These are phyloP conservation scores for Siphlonurus alternatus DNA, from an alignment of 2,888 invertebrate genomes.

Conservation along the genomic window DNA sequence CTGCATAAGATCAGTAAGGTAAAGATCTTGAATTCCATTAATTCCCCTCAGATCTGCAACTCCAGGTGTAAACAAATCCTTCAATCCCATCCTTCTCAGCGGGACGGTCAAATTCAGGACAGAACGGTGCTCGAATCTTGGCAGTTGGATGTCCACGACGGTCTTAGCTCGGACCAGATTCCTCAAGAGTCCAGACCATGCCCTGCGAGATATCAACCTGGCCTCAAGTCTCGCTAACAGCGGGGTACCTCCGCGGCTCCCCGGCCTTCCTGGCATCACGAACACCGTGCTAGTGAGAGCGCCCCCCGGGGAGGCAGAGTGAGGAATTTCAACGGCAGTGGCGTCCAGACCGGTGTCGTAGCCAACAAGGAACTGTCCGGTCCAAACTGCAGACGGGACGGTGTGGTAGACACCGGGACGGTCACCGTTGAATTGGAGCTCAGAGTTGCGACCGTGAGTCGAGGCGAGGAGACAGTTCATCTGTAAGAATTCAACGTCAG, in stretches of 20 bases:
- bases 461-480: slow-evolving; percentile 63
- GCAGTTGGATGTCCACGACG: slow-evolving; percentile 66
- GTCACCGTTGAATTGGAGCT: slow-evolving; percentile 36
- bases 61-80: slow-evolving; percentile 55
- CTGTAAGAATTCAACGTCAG: slow-evolving; percentile 24
- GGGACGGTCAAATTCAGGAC: slow-evolving; percentile 65
- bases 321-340: slow-evolving; percentile 52
- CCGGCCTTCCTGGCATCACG: slow-evolving; percentile 53
- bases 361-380: slow-evolving; percentile 59
- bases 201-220: slow-evolving; percentile 32
- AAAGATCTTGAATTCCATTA: slow-evolving; percentile 65
- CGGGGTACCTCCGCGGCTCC: slow-evolving; percentile 32
- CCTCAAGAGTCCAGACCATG: slow-evolving; percentile 57
- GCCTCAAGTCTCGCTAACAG: slow-evolving; percentile 3
- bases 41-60: slow-evolving; percentile 69
- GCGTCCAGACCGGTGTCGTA: slow-evolving; percentile 73
- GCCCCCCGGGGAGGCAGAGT: slow-evolving; percentile 31
- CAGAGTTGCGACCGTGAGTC: slow-evolving; percentile 61
- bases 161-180: slow-evolving; percentile 50
- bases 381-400: slow-evolving; percentile 66
- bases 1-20: slow-evolving; percentile 70
- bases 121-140: slow-evolving; percentile 45
- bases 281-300: slow-evolving; percentile 59
- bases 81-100: slow-evolving; percentile 62
- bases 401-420: slow-evolving; percentile 42